Percentiles rank a stretch among this genome's conserved stretches.
phyloP scores from a whole-genome alignment of 1,140 invertebrate genomes.

The Zaprionus kolodkinae region DNA sequence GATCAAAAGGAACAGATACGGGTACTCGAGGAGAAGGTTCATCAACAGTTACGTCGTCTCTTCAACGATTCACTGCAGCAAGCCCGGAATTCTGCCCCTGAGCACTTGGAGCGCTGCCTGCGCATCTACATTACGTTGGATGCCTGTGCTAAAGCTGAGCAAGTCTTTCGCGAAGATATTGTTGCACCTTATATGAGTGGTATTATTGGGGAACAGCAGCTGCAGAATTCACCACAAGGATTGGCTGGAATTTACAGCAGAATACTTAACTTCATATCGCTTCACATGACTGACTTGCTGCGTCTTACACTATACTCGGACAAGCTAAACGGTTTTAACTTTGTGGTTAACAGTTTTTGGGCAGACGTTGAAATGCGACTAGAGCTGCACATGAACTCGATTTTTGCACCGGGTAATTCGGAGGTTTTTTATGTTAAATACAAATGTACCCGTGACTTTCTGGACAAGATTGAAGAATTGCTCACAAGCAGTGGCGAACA shows the following conservation, averaged over 20 bases:
- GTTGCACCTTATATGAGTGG: conserved; percentile 89
- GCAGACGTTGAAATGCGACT: conserved; percentile 92
- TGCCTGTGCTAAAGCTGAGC: conserved; percentile 89
- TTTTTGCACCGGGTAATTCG: conserved; percentile 96
- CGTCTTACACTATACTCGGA: conserved; percentile 87
- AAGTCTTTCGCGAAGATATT: conserved; percentile 89
- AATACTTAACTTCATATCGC: conserved; percentile 89
- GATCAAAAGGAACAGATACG: conserved; percentile 85
- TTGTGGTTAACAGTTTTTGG: conserved; percentile 95
- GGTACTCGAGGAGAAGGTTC: conserved; percentile 86
- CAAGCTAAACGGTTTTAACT: conserved; percentile 92
- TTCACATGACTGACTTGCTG: conserved; percentile 87
- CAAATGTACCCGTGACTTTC: conserved; percentile 91
- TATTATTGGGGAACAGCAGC: conserved; percentile 90
- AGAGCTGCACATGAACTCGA: conserved; percentile 90
- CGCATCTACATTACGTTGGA: conserved; percentile 88
- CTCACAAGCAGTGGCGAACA: conserved; percentile 86
- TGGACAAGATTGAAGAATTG: conserved; percentile 89
- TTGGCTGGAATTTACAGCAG: conserved; percentile 90
- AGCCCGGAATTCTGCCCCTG: conserved; percentile 84
- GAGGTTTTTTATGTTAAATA: conserved; percentile 94
- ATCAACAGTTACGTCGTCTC: conserved; percentile 86
- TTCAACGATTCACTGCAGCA: conserved; percentile 86
- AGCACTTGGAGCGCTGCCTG: conserved; percentile 87
- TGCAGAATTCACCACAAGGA: conserved; percentile 89